Percentiles rank a stretch among this genome's conserved stretches.
Conservation (phyloP, 2,888 invertebrate species). For the Conomelus anceps region DNA sequence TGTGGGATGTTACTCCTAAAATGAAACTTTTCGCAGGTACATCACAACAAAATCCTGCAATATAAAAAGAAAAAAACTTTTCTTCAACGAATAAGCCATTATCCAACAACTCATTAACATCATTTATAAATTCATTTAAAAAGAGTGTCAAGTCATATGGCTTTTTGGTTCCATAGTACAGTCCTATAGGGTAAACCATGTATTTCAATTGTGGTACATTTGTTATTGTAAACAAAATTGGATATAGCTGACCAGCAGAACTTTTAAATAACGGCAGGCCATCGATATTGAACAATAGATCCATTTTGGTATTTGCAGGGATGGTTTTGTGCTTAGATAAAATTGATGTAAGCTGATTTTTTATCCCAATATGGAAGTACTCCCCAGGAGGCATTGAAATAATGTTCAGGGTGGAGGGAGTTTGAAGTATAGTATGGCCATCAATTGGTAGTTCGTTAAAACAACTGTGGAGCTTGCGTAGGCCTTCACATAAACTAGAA, state of each 20-base stretch:
- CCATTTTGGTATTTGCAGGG: neutral
- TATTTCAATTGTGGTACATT: neutral
- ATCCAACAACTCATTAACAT: neutral
- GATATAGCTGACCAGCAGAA: neutral
- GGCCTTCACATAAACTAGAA: no score
- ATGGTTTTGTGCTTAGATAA: neutral
- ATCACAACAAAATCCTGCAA: constrained; percentile 22
- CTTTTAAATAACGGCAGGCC: constrained; percentile 20
- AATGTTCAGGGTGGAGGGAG: neutral
- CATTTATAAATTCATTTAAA: neutral
- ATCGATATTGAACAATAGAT: constrained; percentile 12
- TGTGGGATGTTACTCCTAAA: constrained; percentile 19
- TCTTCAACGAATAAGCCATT: neutral
- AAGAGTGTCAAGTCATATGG: neutral
- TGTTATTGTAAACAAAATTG: neutral
- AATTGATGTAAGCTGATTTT: neutral
- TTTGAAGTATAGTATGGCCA: neutral
- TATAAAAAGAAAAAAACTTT: neutral
- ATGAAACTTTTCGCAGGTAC: constrained; percentile 26
- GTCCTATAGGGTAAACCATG: neutral
- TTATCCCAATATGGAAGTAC: neutral
- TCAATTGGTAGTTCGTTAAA: neutral
- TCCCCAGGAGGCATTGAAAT: neutral
- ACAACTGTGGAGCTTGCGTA: neutral
- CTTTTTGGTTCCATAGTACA: constrained; percentile 7